Conservation (phyloP, 2,113 vertebrate species). For the Morone saxatilis region DNA sequence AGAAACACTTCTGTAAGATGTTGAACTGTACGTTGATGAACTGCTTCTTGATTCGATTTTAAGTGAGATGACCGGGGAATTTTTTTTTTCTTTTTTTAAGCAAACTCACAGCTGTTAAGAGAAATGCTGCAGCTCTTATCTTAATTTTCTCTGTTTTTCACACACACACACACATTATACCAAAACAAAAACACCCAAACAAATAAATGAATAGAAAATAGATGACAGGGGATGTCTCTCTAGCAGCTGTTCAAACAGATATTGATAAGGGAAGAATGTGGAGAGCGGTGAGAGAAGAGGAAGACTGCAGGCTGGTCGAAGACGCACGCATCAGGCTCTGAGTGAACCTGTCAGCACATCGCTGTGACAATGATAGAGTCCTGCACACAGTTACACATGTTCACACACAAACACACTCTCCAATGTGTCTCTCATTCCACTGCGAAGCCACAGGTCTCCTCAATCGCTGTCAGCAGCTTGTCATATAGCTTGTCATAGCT, state of each 20-base stretch:
- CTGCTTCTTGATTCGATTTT: constrained; percentile 27
- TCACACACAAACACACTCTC: constrained; percentile 41
- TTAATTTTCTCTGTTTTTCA: constrained; percentile 22
- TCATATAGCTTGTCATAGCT: constrained; percentile 96
- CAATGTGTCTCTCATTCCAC: constrained; percentile 88
- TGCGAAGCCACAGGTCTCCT: constrained; percentile 97
- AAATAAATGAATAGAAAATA: neutral
- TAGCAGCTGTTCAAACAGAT: constrained; percentile 75
- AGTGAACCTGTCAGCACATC: neutral
- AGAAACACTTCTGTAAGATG: neutral
- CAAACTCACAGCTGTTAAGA: constrained; percentile 7
- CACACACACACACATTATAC: constrained; percentile 5
- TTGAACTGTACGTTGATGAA: neutral
- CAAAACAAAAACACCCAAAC: neutral
- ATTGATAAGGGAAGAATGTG: constrained; percentile 41
- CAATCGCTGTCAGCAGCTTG: constrained; percentile 98
- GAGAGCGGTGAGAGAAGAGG: constrained; percentile 55
- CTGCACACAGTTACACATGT: constrained; percentile 19
- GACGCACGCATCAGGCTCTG: neutral
- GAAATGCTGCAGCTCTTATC: constrained; percentile 7
- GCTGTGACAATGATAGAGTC: constrained; percentile 37
- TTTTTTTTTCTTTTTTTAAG: neutral
- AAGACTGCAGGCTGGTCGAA: constrained; percentile 67
- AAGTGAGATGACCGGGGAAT: neutral
- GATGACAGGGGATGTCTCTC: constrained; percentile 12